Base-by-base conservation (phyloP, 2,888 invertebrate species). In the Chrysotoxum bicinctum region DNA sequence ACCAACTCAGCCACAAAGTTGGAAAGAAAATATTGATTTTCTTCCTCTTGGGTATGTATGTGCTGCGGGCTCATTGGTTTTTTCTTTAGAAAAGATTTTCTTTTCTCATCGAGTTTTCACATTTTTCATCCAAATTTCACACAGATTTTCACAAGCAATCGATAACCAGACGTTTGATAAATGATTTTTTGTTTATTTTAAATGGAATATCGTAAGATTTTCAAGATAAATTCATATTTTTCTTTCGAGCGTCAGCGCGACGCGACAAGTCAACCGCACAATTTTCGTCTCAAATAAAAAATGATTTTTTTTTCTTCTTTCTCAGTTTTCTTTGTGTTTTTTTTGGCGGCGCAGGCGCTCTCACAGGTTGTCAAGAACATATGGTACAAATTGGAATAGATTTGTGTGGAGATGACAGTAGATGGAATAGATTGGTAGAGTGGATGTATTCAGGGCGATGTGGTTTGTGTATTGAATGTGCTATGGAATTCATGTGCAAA, bases 1-100 rank as follows among this genome's bases (percentile, higher is more conserved):
- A 32, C 40, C 32, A 30, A 66, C n/a, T 62, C 23, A 30, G 56
- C n/a, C 56, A 64, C 76, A 76, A 62, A 83, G 83, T 75, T 79
- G 79, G 64, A 64, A 40, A 72, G 80, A 69, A 76, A 76, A 76
- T 85, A 85, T 85, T 80, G 84, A 85, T 85, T 85, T 84, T 85
- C 23, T 23, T 84, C 70, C 21, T 35, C 54, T 69, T 70, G 43
- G 80, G 80, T 85, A 76, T 85, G 84, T 84, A 79, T 84, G 62
- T 80, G 60, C 52, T 62, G 52, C 40, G 30, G 56, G 56, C 56
- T 58, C 26, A 62, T 45, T 40, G 45, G 58, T 66, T 72, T 76
- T 58, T 40, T 43, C 26, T 70, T 52, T 10, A 6, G 0, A 35
- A 35, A 32, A 19, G 19, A 62, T 35, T 43, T 10, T n/a, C n/a